A percentile compares a stretch with the other conserved stretches of the same genome.
These are phyloP conservation scores for Elysia crispata DNA, from an alignment of 2,888 invertebrate species.

Conservation along the genomic window DNA sequence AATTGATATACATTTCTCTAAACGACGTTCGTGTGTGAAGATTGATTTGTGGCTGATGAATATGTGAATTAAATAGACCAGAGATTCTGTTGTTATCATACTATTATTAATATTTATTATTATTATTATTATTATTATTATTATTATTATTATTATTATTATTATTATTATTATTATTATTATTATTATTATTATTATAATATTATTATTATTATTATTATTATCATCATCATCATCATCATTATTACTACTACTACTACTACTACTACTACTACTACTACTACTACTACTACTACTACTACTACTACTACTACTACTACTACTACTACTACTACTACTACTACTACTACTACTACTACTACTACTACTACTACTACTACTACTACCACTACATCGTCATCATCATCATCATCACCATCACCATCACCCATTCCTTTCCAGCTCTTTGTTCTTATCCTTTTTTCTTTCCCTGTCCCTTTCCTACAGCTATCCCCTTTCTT, in stretches of 20 bases:
- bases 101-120: no score
- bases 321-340: background rate
- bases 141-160: no score
- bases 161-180: background rate
- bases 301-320: background rate
- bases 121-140: no score
- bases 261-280: background rate
- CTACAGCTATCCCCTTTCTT: no score
- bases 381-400: no score
- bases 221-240: background rate
- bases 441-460: no score
- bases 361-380: background rate
- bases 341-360: background rate
- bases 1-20: no score
- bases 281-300: background rate
- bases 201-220: background rate
- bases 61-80: no score
- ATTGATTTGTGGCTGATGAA: no score
- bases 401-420: background rate
- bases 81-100: no score
- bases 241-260: background rate
- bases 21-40: no score
- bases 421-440: background rate
- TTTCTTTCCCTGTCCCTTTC: no score
- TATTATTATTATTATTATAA: background rate